Base-by-base conservation (phyloP, 2,113 vertebrate genomes). In the Polyodon spathula region DNA sequence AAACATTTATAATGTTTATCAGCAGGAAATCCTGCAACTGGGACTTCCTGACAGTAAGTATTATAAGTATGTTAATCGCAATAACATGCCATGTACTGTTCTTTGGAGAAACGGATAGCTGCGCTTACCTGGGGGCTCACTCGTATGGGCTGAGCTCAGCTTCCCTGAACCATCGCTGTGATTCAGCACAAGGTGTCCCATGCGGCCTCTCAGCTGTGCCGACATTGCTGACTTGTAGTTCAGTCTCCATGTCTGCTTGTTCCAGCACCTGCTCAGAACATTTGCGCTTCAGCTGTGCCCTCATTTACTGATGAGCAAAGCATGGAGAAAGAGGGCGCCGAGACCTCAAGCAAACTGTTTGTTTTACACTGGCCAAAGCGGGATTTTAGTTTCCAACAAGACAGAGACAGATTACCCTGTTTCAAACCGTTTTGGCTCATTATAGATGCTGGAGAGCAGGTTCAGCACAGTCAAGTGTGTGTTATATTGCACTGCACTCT, bases 31-130 rank as follows among this genome's bases (percentile, higher is more conserved):
- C 42, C 27, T 54, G 38, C 57, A 14, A 40, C 37, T 8, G 44
- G 56, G 46, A 61, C 48, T 64, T 53, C 60, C 53, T 63, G 40
- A 60, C 8, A 54, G 64, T 6, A 14, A n/a, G 46, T 14, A n/a
- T n/a, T 50, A 2, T 50, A n/a, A 12, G 15, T 14, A n/a, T 12
- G 46, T n/a, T 27, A 50, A n/a, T n/a, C 4, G 5, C 3, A 6
- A 10, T n/a, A 50, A 11, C 15, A n/a, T n/a, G 14, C 8, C 12
- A 12, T 10, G 15, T 50, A n/a, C 6, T 50, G 9, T 50, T 50
- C 48, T n/a, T 50, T 50, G 48, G 8, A 50, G 2, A 50, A 3
- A 50, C 4, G 48, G 8, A 10, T 6, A 5, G 14, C 5, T 50
- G 9, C 4, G 48, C 48, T 50, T 6, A 11, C 48, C 14, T 50